Evolutionary conservation across 1,140 invertebrate genomes (phyloP), one percentile per base, ranked within the genome.

Genomic region (Vollenhovia emeryi): DNA sequence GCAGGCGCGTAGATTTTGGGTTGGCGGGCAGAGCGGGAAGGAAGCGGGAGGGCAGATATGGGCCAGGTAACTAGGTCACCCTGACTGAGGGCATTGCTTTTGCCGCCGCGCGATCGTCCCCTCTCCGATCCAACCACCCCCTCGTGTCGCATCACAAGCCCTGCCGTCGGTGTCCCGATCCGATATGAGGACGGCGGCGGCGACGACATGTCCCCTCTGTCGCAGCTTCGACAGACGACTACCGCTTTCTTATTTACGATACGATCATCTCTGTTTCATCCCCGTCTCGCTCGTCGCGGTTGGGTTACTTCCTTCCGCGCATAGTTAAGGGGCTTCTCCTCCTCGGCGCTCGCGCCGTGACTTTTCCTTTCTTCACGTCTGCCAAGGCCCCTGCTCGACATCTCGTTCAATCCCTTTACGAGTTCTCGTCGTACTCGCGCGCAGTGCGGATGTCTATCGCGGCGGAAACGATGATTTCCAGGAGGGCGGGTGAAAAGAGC

Each of bases 61-160:
- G 89, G 89, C 85, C 88, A 91, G 91, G 90, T 91, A 92, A 92
- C 91, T 90, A 80, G 91, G 92, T 92, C 92, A 91, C 89, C 82
- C 82, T 90, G 87, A 92, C 89, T 86, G 86, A 90, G 88, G 91
- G 88, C 88, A 92, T 92, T 92, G 92, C 92, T 92, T 90, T 92
- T 91, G 83, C 89, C 87, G 86, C 84, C 87, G 71, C 85, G 55
- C 82, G 78, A 85, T 76, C 85, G 60, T 84, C 76, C 27, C 33
- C 66, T 36, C 9, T 36, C 21, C 45, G 52, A 52, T 62, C 59
- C 30, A 27, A 52, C 52, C 69, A 59, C 73, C 76, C 84, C 76
- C 18, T 55, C 50, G 59, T 33, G 64, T 55, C 36, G 52, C 52
- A 48, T 48, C 40, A 33, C 69, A 79, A 88, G 36, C 74, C 62